Evolutionary conservation across 2,113 vertebrate genomes (phyloP).

Genomic region (Mus spicilegus): DNA sequence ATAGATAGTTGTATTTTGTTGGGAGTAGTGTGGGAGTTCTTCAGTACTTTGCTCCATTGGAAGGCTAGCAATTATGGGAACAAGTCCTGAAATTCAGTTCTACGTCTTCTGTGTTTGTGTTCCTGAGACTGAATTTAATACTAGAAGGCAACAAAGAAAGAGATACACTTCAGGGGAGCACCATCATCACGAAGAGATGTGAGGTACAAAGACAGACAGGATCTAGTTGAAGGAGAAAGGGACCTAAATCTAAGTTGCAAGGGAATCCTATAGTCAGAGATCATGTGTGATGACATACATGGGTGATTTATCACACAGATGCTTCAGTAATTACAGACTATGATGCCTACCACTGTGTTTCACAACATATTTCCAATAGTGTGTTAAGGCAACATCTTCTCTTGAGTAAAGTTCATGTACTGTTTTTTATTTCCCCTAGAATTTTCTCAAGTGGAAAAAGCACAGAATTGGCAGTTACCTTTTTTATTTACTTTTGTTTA

Average conservation of each 20-base stretch:
- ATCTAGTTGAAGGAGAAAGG: neutral
- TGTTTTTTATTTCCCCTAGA: neutral
- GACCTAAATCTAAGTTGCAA: neutral
- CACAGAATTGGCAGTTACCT: neutral
- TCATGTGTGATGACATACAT: neutral
- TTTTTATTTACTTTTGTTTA: conserved; percentile 43
- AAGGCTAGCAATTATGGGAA: neutral
- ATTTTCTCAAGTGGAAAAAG: neutral
- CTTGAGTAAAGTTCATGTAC: neutral
- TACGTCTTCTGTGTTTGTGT: neutral
- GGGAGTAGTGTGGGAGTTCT: neutral
- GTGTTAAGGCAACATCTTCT: neutral
- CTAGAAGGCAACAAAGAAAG: neutral
- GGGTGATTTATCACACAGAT: neutral
- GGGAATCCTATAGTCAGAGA: neutral
- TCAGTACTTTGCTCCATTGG: neutral
- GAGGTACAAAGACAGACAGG: neutral
- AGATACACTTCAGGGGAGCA: neutral
- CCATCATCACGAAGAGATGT: neutral
- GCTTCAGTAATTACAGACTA: neutral
- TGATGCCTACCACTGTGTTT: neutral
- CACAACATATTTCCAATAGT: neutral
- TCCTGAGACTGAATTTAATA: neutral
- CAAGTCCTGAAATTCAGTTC: neutral
- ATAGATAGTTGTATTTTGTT: conserved; percentile 32